phyloP scores from a whole-genome alignment of 2,113 vertebrate species.

The Phalacrocorax pelagicus region DNA sequence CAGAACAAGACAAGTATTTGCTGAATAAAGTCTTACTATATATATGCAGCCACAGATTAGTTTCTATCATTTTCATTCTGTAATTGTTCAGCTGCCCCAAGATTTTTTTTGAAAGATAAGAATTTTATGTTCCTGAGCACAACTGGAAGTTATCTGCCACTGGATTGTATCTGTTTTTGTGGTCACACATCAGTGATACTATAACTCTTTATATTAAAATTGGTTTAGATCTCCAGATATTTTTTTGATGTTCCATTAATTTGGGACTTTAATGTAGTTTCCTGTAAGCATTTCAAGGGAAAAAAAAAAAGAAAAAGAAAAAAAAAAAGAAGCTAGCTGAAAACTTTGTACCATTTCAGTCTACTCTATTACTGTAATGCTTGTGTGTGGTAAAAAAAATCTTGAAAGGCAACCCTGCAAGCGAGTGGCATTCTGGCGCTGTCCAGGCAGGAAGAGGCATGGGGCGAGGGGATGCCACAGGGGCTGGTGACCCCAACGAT shows the following conservation, averaged over 20 bases:
- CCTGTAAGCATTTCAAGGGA: background rate
- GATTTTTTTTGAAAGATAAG: background rate
- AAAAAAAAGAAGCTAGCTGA: background rate
- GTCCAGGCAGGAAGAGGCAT: background rate
- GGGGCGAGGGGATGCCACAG: rapidly evolving
- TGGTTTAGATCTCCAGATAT: background rate
- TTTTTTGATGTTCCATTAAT: slow-evolving; percentile 2
- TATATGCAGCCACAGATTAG: background rate
- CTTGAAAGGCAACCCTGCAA: background rate
- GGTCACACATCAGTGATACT: background rate
- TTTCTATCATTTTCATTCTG: background rate
- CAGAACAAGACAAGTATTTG: background rate
- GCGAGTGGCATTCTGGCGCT: background rate
- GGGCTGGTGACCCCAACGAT: too few relatives aligned
- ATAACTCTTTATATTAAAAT: background rate
- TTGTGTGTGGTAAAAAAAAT: background rate
- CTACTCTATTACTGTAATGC: background rate
- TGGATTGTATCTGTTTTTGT: background rate
- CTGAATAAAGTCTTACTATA: background rate
- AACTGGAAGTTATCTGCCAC: background rate
- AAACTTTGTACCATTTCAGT: background rate
- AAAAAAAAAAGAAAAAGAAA: too few relatives aligned
- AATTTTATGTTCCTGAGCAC: background rate
- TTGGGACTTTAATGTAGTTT: background rate
- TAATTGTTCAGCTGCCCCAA: background rate